These are phyloP conservation scores for Mus spicilegus DNA, from an alignment of 2,113 vertebrate species.

Conservation along the genomic window DNA sequence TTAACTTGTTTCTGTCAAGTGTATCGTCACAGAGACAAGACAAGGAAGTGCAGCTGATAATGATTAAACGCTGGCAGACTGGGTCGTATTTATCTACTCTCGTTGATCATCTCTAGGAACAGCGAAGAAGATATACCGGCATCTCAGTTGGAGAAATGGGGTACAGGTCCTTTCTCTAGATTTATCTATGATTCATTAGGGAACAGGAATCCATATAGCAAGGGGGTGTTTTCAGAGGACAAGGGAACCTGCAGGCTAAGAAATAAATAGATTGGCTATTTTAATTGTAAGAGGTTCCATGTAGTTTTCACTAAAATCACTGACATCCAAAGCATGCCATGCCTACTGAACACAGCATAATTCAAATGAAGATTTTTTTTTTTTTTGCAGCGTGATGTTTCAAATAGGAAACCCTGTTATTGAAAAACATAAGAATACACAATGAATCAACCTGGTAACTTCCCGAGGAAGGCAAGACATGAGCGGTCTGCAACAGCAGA, in stretches of 20 bases:
- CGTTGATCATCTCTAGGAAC: not conserved
- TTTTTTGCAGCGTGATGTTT: not conserved
- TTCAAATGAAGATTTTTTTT: not conserved
- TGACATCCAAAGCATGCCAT: not conserved
- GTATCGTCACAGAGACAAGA: not conserved
- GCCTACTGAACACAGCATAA: not conserved
- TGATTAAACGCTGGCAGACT: not conserved
- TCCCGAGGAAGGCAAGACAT: not conserved
- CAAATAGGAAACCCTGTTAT: not conserved
- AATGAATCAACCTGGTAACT: not conserved
- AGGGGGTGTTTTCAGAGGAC: not conserved
- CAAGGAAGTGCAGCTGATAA: not conserved
- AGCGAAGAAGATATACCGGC: not conserved
- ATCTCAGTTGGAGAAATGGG: too few relatives aligned
- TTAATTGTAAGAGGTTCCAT: not conserved
- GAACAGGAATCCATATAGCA: not conserved
- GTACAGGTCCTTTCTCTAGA: not conserved
- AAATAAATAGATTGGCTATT: not conserved
- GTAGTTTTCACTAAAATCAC: not conserved
- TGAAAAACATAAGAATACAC: not conserved
- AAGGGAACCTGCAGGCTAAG: not conserved
- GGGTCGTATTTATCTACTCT: not conserved
- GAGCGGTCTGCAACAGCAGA: not conserved
- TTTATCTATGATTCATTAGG: not conserved
- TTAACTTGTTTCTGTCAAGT: not conserved